Evolutionary conservation across 2,113 vertebrate species (phyloP).

Genomic region (Morone chrysops): DNA sequence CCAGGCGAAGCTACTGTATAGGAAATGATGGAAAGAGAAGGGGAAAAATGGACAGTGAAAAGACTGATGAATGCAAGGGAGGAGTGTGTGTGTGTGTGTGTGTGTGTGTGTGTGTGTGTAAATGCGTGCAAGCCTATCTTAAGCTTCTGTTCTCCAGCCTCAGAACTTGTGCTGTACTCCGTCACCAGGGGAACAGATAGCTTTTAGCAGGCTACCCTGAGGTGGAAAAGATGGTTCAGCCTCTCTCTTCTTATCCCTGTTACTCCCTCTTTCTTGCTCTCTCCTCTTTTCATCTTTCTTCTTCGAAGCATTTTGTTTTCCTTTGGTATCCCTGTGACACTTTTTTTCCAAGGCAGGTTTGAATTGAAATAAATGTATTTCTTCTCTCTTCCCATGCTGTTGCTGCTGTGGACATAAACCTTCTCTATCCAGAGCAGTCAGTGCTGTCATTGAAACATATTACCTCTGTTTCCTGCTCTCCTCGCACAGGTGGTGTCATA

Average conservation of each 20-base stretch:
- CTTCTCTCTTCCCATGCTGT: constrained; percentile 32
- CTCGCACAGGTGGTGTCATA: constrained; percentile 52
- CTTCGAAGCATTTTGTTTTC: constrained; percentile 74
- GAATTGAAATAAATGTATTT: constrained; percentile 68
- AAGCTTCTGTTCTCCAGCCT: constrained; percentile 55
- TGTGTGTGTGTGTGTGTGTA: constrained; percentile 16
- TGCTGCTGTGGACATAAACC: constrained; percentile 58
- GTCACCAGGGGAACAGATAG: constrained; percentile 79
- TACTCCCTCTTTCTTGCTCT: constrained; percentile 42
- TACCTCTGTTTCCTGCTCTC: constrained; percentile 52
- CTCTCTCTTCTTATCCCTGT: constrained; percentile 33
- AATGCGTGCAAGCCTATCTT: constrained; percentile 43
- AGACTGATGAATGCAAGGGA: constrained; percentile 45
- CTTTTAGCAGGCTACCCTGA: constrained; percentile 77
- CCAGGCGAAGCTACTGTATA: constrained; percentile 32
- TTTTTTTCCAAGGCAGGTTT: constrained; percentile 41
- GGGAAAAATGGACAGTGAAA: constrained; percentile 24
- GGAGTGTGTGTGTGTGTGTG: constrained; percentile 8
- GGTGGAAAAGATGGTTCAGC: constrained; percentile 61
- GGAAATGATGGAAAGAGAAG: constrained; percentile 48
- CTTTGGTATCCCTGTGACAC: constrained; percentile 67
- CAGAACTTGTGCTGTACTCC: constrained; percentile 53
- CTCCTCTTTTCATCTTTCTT: constrained; percentile 49
- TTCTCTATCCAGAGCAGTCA: constrained; percentile 59
- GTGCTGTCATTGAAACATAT: constrained; percentile 72